A percentile compares a stretch with the other conserved stretches of the same genome.
phyloP scores from a whole-genome alignment of 1,140 invertebrate genomes.

The Spodoptera litura region DNA sequence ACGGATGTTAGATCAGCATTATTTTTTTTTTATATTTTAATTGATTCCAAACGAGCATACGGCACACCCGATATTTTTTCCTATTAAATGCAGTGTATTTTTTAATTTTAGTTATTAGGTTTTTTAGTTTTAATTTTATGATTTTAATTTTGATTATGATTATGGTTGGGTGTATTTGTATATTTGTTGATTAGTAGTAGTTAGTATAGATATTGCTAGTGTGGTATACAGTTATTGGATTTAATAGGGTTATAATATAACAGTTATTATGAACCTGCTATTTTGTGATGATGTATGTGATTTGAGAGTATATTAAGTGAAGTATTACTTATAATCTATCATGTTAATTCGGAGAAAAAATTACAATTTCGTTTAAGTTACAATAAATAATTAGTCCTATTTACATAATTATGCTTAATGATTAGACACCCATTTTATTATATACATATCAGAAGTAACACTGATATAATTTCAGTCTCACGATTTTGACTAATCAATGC shows the following conservation, averaged over 20 bases:
- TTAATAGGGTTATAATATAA: conserved; percentile 20
- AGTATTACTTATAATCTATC: background rate
- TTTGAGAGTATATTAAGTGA: background rate
- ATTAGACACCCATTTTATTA: too few species aligned
- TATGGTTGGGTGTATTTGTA: background rate
- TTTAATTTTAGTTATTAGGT: conserved; percentile 9
- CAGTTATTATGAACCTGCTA: conserved; percentile 2
- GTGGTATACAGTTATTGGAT: conserved; percentile 20
- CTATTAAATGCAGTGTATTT: conserved; percentile 9
- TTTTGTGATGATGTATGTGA: conserved; percentile 8
- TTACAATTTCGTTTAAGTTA: too few species aligned
- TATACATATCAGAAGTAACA: too few species aligned
- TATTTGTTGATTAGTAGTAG: conserved; percentile 21
- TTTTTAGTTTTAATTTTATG: conserved; percentile 25
- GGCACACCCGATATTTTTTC: conserved; percentile 21
- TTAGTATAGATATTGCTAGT: conserved; percentile 1
- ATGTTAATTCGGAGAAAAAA: too few species aligned
- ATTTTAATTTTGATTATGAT: background rate
- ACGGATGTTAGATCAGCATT: conserved; percentile 20
- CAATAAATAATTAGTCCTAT: too few species aligned
- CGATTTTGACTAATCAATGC: too few species aligned
- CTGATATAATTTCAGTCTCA: too few species aligned
- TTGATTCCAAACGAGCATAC: conserved; percentile 42
- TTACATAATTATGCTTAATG: too few species aligned
- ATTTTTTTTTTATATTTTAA: conserved; percentile 28